These are phyloP conservation scores for Syngnathus floridae DNA, from an alignment of 2,113 vertebrate genomes.

Conservation along the genomic window DNA sequence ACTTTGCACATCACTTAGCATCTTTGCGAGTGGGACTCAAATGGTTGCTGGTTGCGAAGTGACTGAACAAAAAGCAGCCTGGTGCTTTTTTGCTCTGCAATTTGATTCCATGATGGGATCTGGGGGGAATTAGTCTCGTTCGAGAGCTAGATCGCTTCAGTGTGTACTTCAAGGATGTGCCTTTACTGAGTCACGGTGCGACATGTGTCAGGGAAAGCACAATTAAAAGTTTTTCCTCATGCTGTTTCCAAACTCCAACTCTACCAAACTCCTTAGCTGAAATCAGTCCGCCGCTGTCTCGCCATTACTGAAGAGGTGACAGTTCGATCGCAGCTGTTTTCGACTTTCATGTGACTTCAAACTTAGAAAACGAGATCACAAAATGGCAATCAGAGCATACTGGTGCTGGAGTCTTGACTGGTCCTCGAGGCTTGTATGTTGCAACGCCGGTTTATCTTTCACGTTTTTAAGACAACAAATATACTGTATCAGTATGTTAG, in stretches of 20 bases:
- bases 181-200: neutral
- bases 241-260: neutral
- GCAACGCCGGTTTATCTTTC: constrained; percentile 9
- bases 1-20: too few relatives aligned
- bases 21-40: too few relatives aligned
- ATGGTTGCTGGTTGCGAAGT: too few relatives aligned
- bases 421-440: constrained; percentile 50
- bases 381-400: constrained; percentile 13
- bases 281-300: neutral
- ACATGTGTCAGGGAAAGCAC: neutral
- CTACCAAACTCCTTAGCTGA: neutral
- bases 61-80: neutral
- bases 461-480: neutral
- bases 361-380: neutral
- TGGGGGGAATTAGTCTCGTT: neutral
- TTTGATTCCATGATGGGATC: neutral
- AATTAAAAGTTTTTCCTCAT: neutral
- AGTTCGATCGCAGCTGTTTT: neutral
- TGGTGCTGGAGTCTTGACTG: constrained; percentile 7
- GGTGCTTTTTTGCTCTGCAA: neutral
- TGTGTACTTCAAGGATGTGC: neutral
- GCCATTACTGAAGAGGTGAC: neutral
- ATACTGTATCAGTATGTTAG: neutral
- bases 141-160: neutral
- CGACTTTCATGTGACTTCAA: neutral